Evolutionary conservation across 2,113 vertebrate species (phyloP), one percentile per base, ranked within the genome.

Genomic region (Triplophysa siluroides): DNA sequence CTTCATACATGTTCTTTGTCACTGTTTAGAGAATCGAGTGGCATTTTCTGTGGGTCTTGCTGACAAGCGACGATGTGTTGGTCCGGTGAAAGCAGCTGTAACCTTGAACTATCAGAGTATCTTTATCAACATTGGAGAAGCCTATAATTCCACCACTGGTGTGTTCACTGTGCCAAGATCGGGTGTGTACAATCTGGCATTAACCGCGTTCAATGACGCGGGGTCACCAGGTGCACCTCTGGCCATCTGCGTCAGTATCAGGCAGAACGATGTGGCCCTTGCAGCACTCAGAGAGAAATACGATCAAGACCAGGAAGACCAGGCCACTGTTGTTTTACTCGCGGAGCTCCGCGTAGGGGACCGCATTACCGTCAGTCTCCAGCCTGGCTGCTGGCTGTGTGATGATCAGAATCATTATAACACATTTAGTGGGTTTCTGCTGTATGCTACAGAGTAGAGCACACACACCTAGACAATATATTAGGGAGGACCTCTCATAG

Each of bases 341-440:
- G 72, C 87, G 47, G 43, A 78, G 0, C 85, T 89, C 73, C 19
- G 72, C 9, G 64, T 38, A 3, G 90, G 89, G 16, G 78, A 67
- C 47, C 90, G 86, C 71, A 85, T 89, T 18, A 88, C 88, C 4
- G 82, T 87, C 12, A 79, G 83, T 74, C 86, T 91, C 8, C 45
- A 78, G 50, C 58, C 21, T 0, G 84, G 86, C 14, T 80, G 88
- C 50, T 71, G 76, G 80, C 76, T 91, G 11, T 90, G 88, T 76
- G 85, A 81, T 4, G 85, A 83, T 13, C 6, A 33, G 12, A 8
- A 43, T 24, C 80, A 83, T 4, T 78, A 66, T 12, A 91, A 90
- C 82, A 76, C 54, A 67, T 91, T 90, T 80, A 81, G 86, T 16
- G 90, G 88, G 10, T 81, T 78, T 54, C n/a, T 91, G 69, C 38